Evolutionary conservation across 2,113 vertebrate genomes (phyloP).

Genomic region (Penelope pileata): DNA sequence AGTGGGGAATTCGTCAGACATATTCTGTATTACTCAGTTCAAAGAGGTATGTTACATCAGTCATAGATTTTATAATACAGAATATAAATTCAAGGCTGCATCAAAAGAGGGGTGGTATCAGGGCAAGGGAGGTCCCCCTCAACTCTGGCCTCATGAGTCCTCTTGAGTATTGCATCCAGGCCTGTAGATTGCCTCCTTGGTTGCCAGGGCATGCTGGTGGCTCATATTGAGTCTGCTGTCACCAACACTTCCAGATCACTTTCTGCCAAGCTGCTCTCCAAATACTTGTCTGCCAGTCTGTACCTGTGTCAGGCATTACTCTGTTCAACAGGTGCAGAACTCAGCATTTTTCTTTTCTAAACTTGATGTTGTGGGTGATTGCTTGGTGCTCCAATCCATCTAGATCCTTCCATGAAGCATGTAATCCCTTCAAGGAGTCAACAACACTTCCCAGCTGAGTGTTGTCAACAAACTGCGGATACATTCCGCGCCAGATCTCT

Average conservation of each 20-base stretch:
- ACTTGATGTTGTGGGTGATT: background rate
- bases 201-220: no score
- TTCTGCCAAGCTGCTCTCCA: background rate
- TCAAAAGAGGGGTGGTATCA: no score
- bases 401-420: background rate
- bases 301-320: background rate
- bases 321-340: background rate
- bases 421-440: background rate
- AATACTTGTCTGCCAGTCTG: background rate
- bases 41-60: background rate
- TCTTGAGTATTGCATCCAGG: no score
- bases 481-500: background rate
- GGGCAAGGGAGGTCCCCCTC: no score
- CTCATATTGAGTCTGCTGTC: background rate
- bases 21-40: background rate
- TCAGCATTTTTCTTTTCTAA: background rate
- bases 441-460: background rate
- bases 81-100: no score
- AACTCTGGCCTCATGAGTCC: no score
- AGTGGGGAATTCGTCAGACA: background rate
- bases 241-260: background rate
- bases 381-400: background rate
- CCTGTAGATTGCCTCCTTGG: no score
- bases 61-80: background rate
- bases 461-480: background rate